Evolutionary conservation across 2,797 vertebrate genomes (phyloP).

Genomic region (Hippoglossus hippoglossus): DNA sequence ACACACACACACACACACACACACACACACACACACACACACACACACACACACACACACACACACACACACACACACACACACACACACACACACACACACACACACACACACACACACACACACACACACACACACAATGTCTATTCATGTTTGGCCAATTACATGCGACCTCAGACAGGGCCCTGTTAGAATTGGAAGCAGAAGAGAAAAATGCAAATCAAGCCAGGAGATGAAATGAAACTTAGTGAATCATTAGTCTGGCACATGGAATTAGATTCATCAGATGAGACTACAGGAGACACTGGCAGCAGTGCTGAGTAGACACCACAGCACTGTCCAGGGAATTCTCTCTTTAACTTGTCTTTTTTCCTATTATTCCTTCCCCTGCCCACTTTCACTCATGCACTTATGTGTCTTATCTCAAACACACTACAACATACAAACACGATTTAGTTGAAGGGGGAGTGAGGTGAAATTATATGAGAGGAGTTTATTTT

Average conservation of each 20-base stretch:
- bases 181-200: conserved; percentile 30
- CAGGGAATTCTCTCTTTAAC: background rate
- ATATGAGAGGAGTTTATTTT: background rate
- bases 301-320: background rate
- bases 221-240: conserved; percentile 35
- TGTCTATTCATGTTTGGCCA: conserved; percentile 24
- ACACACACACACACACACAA: conserved; percentile 5
- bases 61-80: conserved; percentile 3
- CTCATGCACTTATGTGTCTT: background rate
- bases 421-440: background rate
- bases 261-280: conserved; percentile 45
- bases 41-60: conserved; percentile 2
- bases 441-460: background rate
- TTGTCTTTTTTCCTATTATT: background rate
- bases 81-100: conserved; percentile 2
- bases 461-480: background rate
- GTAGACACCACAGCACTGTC: background rate
- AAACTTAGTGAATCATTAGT: conserved; percentile 49
- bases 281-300: background rate
- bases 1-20: conserved; percentile 1
- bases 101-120: background rate
- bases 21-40: conserved; percentile 2
- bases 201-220: conserved; percentile 52
- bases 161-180: conserved; percentile 35
- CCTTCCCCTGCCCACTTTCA: conserved; percentile 1